Percentiles rank a stretch among this genome's conserved stretches.
These are phyloP conservation scores for Acanthis flammea DNA, from an alignment of 2,797 vertebrate genomes.

Conservation along the genomic window DNA sequence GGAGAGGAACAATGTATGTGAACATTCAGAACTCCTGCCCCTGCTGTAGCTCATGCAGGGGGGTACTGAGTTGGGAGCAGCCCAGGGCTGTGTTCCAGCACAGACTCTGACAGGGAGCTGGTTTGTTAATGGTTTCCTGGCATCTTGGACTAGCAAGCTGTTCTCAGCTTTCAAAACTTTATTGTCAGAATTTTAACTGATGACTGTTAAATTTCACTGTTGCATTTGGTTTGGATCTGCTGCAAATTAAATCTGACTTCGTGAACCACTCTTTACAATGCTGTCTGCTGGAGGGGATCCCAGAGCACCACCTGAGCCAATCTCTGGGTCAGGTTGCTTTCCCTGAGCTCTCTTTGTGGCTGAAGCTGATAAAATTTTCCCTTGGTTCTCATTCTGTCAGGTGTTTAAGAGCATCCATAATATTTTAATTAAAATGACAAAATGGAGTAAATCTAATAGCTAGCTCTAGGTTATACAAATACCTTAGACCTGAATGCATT, in stretches of 20 bases:
- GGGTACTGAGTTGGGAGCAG: fast-evolving
- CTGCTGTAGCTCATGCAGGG: not conserved
- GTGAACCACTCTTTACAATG: not conserved
- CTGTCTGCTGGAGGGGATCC: not conserved
- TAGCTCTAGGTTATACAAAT: not conserved
- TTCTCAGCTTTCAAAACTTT: not conserved
- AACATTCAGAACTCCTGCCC: not conserved
- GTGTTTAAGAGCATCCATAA: not conserved
- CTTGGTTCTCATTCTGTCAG: not conserved
- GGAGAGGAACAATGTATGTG: fast-evolving
- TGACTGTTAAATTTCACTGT: slow-evolving; percentile 12
- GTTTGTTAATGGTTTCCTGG: not conserved
- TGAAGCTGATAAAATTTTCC: slow-evolving; percentile 27
- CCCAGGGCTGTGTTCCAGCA: not conserved
- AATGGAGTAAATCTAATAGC: not conserved
- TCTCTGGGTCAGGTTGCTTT: not conserved
- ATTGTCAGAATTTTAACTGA: slow-evolving; percentile 3
- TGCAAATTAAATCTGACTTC: not conserved
- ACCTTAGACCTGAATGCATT: not conserved
- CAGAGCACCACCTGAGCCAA: not conserved
- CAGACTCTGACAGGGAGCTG: not conserved
- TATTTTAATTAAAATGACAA: slow-evolving; percentile 36
- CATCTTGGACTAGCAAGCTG: not conserved
- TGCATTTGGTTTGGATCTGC: slow-evolving; percentile 20
- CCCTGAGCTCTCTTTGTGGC: not conserved